phyloP scores from a whole-genome alignment of 1,140 invertebrate species.

The Pectinophora gossypiella region DNA sequence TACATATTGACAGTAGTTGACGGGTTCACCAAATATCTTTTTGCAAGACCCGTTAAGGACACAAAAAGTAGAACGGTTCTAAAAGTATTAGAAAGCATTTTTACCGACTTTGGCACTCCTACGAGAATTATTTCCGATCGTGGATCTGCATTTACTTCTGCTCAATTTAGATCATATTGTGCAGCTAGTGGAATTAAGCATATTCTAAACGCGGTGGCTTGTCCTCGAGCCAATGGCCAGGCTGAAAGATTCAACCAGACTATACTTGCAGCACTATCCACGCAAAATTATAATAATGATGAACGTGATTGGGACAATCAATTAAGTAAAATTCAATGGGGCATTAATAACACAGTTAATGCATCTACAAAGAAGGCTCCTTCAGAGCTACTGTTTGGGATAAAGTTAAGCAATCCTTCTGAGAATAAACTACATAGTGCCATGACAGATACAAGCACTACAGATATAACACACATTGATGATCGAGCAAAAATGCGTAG shows the following conservation, averaged over 20 bases:
- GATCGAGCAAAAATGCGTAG: not conserved
- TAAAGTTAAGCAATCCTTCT: not conserved
- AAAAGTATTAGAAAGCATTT: not conserved
- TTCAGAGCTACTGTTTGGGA: slow-evolving; percentile 1
- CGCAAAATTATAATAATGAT: slow-evolving; percentile 3
- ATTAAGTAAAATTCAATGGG: slow-evolving; percentile 7
- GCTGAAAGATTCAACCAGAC: slow-evolving; percentile 11
- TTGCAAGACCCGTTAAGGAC: not conserved
- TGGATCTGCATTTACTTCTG: slow-evolving; percentile 1
- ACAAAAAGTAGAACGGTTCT: not conserved
- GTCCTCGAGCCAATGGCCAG: slow-evolving; percentile 10
- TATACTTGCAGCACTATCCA: not conserved
- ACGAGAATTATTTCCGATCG: slow-evolving; percentile 7
- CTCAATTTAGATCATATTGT: not conserved
- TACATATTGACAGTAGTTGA: not conserved
- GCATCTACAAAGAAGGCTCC: not conserved
- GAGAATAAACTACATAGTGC: not conserved
- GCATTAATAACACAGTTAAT: slow-evolving; percentile 10
- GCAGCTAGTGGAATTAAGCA: not conserved
- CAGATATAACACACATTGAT: no score
- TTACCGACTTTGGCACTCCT: slow-evolving; percentile 4
- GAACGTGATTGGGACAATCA: slow-evolving; percentile 7
- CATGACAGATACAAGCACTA: no score
- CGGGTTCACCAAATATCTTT: not conserved
- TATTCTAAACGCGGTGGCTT: slow-evolving; percentile 8